These are phyloP conservation scores for Aldrovandia affinis DNA, from an alignment of 2,797 vertebrate genomes.

Conservation along the genomic window DNA sequence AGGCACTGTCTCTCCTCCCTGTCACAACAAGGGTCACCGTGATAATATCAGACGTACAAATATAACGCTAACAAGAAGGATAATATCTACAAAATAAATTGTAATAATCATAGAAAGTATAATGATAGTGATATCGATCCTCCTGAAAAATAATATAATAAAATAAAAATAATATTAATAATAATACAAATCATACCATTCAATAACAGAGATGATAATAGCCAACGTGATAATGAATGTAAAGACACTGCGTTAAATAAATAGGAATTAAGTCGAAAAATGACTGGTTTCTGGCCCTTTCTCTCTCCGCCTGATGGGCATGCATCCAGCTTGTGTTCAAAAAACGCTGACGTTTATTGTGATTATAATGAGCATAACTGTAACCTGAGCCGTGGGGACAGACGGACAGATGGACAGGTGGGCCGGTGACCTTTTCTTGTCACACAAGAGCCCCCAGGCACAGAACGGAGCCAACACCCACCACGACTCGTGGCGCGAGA, in stretches of 20 bases:
- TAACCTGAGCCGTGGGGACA: not conserved
- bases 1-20: conserved; percentile 52
- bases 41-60: conserved; percentile 60
- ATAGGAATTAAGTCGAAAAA: conserved; percentile 45
- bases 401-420: conserved; percentile 9
- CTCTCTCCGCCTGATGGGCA: conserved; percentile 36
- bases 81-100: not conserved
- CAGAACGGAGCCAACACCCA: conserved; percentile 46
- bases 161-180: conserved; percentile 46
- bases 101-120: not conserved
- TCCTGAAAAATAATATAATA: not conserved
- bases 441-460: conserved; percentile 55
- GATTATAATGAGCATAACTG: conserved; percentile 42
- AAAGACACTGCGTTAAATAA: conserved; percentile 45
- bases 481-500: conserved; percentile 65
- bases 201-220: conserved; percentile 59
- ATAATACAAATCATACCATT: conserved; percentile 58
- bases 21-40: conserved; percentile 56
- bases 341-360: conserved; percentile 62
- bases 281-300: conserved; percentile 47
- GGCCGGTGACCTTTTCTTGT: conserved; percentile 61
- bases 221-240: conserved; percentile 62
- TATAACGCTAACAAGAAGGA: conserved; percentile 42
- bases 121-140: not conserved
- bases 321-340: conserved; percentile 45